These are phyloP conservation scores for Clavelina lepadiformis DNA, from an alignment of 23 tunicate species.

Conservation along the genomic window DNA sequence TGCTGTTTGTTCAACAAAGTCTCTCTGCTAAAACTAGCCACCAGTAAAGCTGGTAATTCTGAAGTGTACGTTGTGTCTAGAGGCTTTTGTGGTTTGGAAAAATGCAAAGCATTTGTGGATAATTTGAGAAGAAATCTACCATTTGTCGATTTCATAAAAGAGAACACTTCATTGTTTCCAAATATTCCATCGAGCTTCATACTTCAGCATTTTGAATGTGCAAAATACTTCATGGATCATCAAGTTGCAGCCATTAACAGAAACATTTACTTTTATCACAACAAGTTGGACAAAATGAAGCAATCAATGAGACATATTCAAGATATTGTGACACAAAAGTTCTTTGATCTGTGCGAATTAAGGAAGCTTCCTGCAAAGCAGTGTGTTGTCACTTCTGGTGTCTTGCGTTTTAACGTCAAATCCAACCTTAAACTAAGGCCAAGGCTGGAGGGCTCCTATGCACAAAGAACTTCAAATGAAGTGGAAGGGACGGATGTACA, in stretches of 20 bases:
- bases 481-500: constrained; percentile 1
- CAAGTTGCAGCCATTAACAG: constrained; percentile 39
- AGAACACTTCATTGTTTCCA: constrained; percentile 8
- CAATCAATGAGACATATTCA: constrained; percentile 16
- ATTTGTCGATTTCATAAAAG: constrained; percentile 16
- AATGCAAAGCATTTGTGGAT: constrained; percentile 1
- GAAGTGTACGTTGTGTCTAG: constrained; percentile 83
- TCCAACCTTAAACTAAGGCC: constrained; percentile 56
- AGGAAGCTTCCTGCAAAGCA: constrained; percentile 28
- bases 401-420: constrained; percentile 16
- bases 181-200: constrained; percentile 40
- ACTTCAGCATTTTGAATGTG: constrained; percentile 42
- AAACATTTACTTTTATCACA: constrained; percentile 32
- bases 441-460: constrained; percentile 56
- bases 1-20: constrained; percentile 46
- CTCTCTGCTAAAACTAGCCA: constrained; percentile 64
- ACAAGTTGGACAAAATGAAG: not conserved
- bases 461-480: constrained; percentile 7
- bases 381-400: constrained; percentile 42
- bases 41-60: constrained; percentile 90
- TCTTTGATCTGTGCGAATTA: constrained; percentile 38
- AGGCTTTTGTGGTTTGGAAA: constrained; percentile 33
- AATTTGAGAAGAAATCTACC: constrained; percentile 23
- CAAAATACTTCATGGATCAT: constrained; percentile 15
- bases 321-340: constrained; percentile 21